Base-by-base conservation (phyloP, 2,888 invertebrate species). In the Dasysyrphus albostriatus region DNA sequence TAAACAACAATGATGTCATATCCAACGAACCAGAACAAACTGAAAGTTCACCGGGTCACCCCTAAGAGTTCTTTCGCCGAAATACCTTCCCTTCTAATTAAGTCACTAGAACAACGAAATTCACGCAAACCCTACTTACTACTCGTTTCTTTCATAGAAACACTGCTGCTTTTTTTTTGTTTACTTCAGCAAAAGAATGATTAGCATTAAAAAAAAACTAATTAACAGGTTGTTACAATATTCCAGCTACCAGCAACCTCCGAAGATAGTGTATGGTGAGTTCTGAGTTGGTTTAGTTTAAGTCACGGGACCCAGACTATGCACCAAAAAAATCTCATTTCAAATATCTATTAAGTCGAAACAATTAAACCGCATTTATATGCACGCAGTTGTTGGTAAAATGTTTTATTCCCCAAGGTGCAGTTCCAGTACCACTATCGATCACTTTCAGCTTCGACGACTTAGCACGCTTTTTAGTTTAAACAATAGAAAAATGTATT, bases 171-270 rank as follows among this genome's bases (percentile, higher is more conserved):
- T 59, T 8, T 24, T 61, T 8, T 61, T 59, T 61, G 12, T 54
- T 61, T 42, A 24, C 37, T 44, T 19, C n/a, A 34, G 49, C 77
- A 56, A 77, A 82, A 74, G 78, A 85, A 74, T 83, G 83, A 83
- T 87, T 87, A 87, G 85, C 85, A 87, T 87, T 85, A 24, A 24
- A 24, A 82, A 85, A 85, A 78, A 78, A 78, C 77, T 82, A 87
- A 87, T 87, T 87, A 87, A 87, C 85, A 83, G 83, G 83, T 83
- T 78, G 85, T 87, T 83, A 87, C 85, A 83, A 70, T 78, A 24
- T n/a, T n/a, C 24, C 24, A 24, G 24, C 24, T 2, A 70, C 74
- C 83, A 58, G 34, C 58, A 76, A 61, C 82, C 77, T 65, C 77
- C 54, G 19, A 14, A 49, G 85, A 87, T 87, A 78, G 77, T 37